phyloP scores from a whole-genome alignment of 2,797 vertebrate genomes.

The Cyclopterus lumpus region DNA sequence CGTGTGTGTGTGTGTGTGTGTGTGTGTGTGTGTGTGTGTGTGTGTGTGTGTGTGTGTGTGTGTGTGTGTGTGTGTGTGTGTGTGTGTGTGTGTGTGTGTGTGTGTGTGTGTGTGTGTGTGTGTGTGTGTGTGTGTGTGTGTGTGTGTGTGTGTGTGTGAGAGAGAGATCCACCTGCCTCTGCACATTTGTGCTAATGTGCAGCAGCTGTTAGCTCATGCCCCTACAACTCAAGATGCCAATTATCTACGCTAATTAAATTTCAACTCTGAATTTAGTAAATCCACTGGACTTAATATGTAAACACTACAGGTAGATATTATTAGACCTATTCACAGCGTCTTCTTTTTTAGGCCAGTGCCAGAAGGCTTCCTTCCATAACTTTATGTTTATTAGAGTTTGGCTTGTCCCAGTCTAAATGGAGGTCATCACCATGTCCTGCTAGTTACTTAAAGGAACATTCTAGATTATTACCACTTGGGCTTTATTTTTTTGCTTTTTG shows the following conservation, averaged over 20 bases:
- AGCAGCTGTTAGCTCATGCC: conserved; percentile 71
- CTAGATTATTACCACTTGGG: background rate
- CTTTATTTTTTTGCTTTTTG: background rate
- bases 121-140: background rate
- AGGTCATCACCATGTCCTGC: background rate
- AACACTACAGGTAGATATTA: conserved; percentile 44
- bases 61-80: background rate
- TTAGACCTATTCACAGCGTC: conserved; percentile 24
- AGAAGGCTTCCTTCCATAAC: conserved; percentile 34
- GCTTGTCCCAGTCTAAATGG: background rate
- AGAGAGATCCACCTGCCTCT: conserved; percentile 51
- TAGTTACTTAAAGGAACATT: background rate
- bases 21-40: background rate
- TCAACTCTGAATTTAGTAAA: conserved; percentile 52
- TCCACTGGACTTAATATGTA: conserved; percentile 39
- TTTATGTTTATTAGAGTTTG: conserved; percentile 21
- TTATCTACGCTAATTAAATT: conserved; percentile 67
- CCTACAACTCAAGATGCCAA: conserved; percentile 68
- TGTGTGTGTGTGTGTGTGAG: background rate
- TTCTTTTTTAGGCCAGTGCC: conserved; percentile 9
- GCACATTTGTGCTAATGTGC: conserved; percentile 68
- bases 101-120: background rate
- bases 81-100: background rate
- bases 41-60: background rate
- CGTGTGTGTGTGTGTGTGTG: background rate